Evolutionary conservation across 2,113 vertebrate species (phyloP).

Genomic region (western clawed frog (Xenopus tropicalis)): UCB_Xtro_10.0 CM004447.2:64260501-64261000

Average conservation of each 20-base stretch:
- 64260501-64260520: slow-evolving; percentile 15
- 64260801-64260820: not conserved
- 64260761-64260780: not conserved
- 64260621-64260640: too few relatives aligned
- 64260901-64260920: not conserved
- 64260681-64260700: too few relatives aligned
- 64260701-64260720: too few relatives aligned
- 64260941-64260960: not conserved
- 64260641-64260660: too few relatives aligned
- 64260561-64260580: too few relatives aligned
- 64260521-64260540: not conserved
- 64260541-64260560: too few relatives aligned
- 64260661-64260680: too few relatives aligned
- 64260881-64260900: not conserved
- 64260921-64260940: not conserved
- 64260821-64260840: not conserved
- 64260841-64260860: not conserved
- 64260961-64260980: not conserved
- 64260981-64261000: not conserved
- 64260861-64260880: not conserved
- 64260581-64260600: too few relatives aligned
- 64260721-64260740: too few relatives aligned
- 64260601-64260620: too few relatives aligned
- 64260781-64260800: not conserved
- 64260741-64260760: too few relatives aligned